Percentiles rank a stretch among this genome's conserved stretches.
Evolutionary conservation across 2,113 vertebrate genomes (phyloP).

Genomic region (cattle (Bos taurus)): DNA sequence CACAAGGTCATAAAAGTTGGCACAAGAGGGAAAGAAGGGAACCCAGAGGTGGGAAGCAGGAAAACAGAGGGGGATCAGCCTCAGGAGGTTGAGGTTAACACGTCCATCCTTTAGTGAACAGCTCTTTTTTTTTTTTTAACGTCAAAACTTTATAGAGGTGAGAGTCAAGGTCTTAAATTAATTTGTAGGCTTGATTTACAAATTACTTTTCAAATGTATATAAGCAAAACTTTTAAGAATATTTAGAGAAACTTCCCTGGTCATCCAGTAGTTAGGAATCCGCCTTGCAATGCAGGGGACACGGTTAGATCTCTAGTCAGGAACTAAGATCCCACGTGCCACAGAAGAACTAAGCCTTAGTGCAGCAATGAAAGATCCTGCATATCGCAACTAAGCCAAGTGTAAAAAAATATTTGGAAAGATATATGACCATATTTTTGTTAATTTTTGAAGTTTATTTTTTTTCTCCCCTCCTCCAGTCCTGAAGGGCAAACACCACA

Average conservation of each 20-base stretch:
- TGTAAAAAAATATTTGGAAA: neutral
- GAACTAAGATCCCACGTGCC: neutral
- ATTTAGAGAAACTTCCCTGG: neutral
- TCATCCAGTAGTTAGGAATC: neutral
- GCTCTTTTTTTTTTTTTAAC: neutral
- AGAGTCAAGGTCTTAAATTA: neutral
- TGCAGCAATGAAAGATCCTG: neutral
- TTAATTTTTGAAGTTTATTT: slow-evolving; percentile 2
- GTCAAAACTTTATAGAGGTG: neutral
- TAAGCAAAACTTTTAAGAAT: neutral
- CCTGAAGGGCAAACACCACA: neutral
- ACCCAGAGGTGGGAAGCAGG: neutral
- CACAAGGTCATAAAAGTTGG: slow-evolving; percentile 56
- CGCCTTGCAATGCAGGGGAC: neutral
- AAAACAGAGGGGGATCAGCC: neutral
- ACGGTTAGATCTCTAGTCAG: neutral
- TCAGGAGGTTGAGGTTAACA: neutral
- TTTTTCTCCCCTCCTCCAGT: neutral
- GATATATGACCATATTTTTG: neutral
- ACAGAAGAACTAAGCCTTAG: neutral
- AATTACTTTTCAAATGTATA: neutral
- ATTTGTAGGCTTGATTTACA: neutral
- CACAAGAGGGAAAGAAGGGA: neutral
- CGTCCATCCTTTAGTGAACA: neutral
- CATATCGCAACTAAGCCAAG: neutral